A percentile compares a stretch with the other conserved stretches of the same genome.
Evolutionary conservation across 2,888 invertebrate species (phyloP).

Genomic region (Cephus pulcher): DNA sequence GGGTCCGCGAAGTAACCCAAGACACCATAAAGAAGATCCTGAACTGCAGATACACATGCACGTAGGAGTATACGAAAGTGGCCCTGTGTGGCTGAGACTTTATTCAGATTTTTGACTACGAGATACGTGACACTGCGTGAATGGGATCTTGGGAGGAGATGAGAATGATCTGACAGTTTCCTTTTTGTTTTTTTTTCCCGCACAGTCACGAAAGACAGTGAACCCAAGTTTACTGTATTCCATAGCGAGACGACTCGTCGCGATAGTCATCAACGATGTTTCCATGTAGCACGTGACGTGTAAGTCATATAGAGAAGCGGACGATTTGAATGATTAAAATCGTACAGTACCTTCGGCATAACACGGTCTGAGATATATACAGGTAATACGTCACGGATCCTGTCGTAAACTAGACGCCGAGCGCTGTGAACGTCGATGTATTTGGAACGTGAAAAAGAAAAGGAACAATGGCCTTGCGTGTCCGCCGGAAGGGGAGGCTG

Average conservation of each 20-base stretch:
- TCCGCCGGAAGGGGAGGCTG: constrained; percentile 55
- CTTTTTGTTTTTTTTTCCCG: neutral
- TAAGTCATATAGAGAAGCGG: neutral
- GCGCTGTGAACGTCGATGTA: neutral
- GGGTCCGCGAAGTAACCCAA: neutral
- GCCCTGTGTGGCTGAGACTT: neutral
- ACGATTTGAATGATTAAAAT: neutral
- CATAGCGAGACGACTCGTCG: neutral
- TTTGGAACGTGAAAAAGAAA: constrained; percentile 15
- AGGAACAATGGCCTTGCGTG: constrained; percentile 61
- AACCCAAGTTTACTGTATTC: neutral
- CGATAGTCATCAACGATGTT: neutral
- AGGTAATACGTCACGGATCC: neutral
- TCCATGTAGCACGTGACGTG: neutral
- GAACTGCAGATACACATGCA: neutral
- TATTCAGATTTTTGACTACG: neutral
- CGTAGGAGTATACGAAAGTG: neutral
- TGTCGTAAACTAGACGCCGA: constrained; percentile 1
- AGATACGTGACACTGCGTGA: neutral
- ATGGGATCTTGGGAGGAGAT: neutral
- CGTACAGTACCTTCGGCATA: neutral
- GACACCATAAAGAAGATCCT: neutral
- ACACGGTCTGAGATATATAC: neutral
- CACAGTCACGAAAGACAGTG: neutral
- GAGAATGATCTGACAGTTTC: neutral